Conservation (phyloP, 2,797 vertebrate genomes). For the Ctenopoma kingsleyae region DNA sequence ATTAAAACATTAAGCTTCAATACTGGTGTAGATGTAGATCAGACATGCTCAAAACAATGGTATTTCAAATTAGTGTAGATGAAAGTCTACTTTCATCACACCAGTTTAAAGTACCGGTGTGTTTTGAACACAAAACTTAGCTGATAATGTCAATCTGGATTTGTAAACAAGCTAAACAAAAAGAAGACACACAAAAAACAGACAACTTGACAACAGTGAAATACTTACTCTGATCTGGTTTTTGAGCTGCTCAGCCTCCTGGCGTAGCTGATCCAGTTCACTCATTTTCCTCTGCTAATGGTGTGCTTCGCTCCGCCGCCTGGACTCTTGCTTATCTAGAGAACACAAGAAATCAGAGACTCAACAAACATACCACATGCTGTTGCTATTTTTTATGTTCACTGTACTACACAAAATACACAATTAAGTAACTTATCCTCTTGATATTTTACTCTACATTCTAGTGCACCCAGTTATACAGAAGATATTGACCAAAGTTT, state of each 20-base stretch:
- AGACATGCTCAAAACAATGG: no score
- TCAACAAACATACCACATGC: slow-evolving; percentile 27
- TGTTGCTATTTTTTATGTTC: neutral
- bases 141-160: slow-evolving; percentile 4
- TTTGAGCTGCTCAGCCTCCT: slow-evolving; percentile 98
- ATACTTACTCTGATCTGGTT: slow-evolving; percentile 97
- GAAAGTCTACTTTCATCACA: neutral
- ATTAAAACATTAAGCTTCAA: neutral
- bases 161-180: neutral
- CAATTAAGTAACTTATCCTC: neutral
- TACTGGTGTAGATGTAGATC: no score
- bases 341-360: slow-evolving; percentile 32
- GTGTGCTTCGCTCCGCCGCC: slow-evolving; percentile 89
- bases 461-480: neutral
- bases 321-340: slow-evolving; percentile 89
- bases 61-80: no score
- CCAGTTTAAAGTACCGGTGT: neutral
- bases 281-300: slow-evolving; percentile 96
- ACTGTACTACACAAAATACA: neutral
- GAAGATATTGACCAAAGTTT: neutral
- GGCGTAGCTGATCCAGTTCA: slow-evolving; percentile 98
- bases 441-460: neutral
- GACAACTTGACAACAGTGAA: slow-evolving; percentile 18
- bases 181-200: neutral
- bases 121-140: neutral